Conservation (phyloP, 2,888 invertebrate species). For the Nasonia oneida region DNA sequence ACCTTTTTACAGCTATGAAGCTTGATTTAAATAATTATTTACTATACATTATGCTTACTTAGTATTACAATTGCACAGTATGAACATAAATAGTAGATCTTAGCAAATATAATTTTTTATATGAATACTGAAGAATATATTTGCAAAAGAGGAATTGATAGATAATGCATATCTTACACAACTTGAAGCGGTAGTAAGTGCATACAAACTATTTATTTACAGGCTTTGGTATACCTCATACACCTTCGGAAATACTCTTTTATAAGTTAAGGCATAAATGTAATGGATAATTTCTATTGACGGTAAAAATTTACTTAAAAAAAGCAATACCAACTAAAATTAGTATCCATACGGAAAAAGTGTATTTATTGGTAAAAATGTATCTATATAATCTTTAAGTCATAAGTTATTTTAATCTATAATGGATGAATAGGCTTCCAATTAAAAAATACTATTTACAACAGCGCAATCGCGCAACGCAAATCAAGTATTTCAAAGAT, state of each 20-base stretch:
- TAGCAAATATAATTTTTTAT: background rate
- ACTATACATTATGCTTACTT: background rate
- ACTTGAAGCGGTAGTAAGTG: too few species aligned
- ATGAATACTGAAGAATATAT: background rate
- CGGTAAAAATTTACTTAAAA: background rate
- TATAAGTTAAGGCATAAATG: conserved; percentile 29
- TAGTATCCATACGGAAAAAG: conserved; percentile 43
- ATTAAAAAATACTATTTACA: conserved; percentile 17
- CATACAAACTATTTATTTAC: background rate
- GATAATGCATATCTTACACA: background rate
- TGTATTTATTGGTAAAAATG: conserved; percentile 6
- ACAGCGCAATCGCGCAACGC: background rate
- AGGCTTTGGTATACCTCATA: background rate
- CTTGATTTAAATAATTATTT: conserved; percentile 6
- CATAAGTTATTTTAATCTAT: conserved; percentile 17
- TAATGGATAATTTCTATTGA: conserved; percentile 32
- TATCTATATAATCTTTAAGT: background rate
- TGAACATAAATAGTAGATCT: background rate
- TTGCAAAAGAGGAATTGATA: background rate
- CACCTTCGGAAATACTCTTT: conserved; percentile 39
- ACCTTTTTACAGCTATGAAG: background rate
- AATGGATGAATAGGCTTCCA: conserved; percentile 29
- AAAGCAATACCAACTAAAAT: conserved; percentile 19
- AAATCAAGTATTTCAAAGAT: conserved; percentile 13
- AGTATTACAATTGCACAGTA: background rate